A percentile compares a stretch with the other conserved stretches of the same genome.
Evolutionary conservation across 1,140 invertebrate species (phyloP).

Genomic region (Drosophila bipectinata): DNA sequence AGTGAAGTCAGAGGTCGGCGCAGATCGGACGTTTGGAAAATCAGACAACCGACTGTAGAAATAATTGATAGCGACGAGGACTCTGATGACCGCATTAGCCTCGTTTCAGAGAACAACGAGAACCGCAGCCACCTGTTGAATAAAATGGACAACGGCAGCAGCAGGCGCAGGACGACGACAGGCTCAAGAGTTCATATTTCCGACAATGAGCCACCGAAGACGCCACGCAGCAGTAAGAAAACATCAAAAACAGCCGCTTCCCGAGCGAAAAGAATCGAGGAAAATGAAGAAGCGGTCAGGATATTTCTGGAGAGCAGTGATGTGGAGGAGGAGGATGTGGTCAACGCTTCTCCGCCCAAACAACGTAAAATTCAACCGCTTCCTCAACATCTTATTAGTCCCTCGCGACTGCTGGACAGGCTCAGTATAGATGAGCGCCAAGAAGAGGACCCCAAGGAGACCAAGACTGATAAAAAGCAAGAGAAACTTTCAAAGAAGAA

Average conservation of each 20-base stretch:
- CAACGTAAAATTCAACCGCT: constrained; percentile 55
- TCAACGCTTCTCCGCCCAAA: constrained; percentile 72
- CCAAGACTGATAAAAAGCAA: constrained; percentile 48
- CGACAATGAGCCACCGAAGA: constrained; percentile 48
- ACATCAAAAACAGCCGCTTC: constrained; percentile 18
- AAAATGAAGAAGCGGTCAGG: constrained; percentile 26
- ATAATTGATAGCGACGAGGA: constrained; percentile 53
- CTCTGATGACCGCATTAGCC: constrained; percentile 44
- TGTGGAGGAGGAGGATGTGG: constrained; percentile 1
- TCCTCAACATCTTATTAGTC: constrained; percentile 73
- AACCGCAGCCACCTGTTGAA: constrained; percentile 72
- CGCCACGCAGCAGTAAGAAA: constrained; percentile 76
- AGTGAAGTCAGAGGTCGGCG: constrained; percentile 50
- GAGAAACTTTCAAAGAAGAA: constrained; percentile 7
- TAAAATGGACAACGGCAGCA: constrained; percentile 64
- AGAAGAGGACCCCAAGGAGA: constrained; percentile 23
- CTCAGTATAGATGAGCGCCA: constrained; percentile 78
- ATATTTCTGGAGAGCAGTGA: constrained; percentile 9
- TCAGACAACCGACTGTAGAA: constrained; percentile 50
- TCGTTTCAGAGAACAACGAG: constrained; percentile 78
- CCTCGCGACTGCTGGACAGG: constrained; percentile 69
- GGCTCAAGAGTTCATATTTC: constrained; percentile 12
- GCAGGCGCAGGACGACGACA: constrained; percentile 32
- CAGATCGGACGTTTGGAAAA: constrained; percentile 66
- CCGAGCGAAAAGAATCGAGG: constrained; percentile 15